Evolutionary conservation across 2,888 invertebrate genomes (phyloP), one percentile per base, ranked within the genome.

Genomic region (Orthonychiurus folsomi): DNA sequence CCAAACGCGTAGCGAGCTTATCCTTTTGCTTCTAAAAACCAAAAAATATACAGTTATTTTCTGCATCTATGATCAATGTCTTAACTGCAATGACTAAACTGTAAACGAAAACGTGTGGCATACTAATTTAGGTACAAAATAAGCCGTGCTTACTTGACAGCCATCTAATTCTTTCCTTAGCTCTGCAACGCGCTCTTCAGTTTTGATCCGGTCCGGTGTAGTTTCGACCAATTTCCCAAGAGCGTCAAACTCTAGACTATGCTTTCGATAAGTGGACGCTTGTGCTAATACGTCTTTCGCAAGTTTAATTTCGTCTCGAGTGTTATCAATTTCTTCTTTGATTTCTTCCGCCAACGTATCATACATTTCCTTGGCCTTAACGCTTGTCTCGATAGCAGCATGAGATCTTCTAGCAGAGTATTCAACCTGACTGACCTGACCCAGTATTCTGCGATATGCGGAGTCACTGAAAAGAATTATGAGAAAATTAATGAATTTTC

Each of bases 221-320:
- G 88, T 85, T 71, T 86, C 87, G 66, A 95, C 94, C 0, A 93
- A 85, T 76, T 91, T 90, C 0, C 94, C 94, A 50, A 95, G 75
- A 15, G 93, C 86, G 80, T 95, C 93, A 79, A 95, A 95, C 76
- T 94, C 93, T 79, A 89, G 87, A 74, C 90, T 83, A 76, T 95
- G 92, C 75, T 91, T 90, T 18, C 94, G 57, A 57, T 66, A 68
- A 24, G 70, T 69, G 3, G 68, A 69, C 1, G 70, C 72, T 12
- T 71, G 63, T n/a, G 68, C 69, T 12, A 72, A 27, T 76, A 68
- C 75, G 73, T 72, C 68, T 66, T 94, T 93, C 63, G 89, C 89
- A 63, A 84, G 84, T 66, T 87, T 85, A 71, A 95, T 93, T 69
- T 89, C 86, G 18, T 81, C 80, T 75, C 89, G 88, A 0, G 92